A percentile compares a stretch with the other conserved stretches of the same genome.
These are phyloP conservation scores for Coleophora deauratella DNA, from an alignment of 2,888 invertebrate species.

Conservation along the genomic window DNA sequence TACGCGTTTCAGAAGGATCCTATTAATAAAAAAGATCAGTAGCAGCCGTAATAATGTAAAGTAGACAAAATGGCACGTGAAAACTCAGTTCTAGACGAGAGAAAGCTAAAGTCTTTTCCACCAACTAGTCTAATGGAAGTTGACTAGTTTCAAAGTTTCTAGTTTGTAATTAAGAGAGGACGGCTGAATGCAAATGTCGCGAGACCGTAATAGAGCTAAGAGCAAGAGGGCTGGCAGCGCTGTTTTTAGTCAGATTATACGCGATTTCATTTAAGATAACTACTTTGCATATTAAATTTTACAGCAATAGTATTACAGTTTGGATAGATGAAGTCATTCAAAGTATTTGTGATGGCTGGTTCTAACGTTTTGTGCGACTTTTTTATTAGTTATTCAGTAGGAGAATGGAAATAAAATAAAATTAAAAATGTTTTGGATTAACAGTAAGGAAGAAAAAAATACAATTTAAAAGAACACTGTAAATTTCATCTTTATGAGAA, in stretches of 20 bases:
- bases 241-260: conserved; percentile 5
- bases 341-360: no score
- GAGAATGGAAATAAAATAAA: no score
- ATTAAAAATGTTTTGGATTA: no score
- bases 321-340: no score
- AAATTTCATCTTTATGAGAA: no score
- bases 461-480: no score
- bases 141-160: conserved; percentile 26
- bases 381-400: no score
- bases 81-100: neutral
- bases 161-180: conserved; percentile 38
- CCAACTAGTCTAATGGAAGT: conserved; percentile 18
- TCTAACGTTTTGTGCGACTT: no score
- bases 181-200: conserved; percentile 37
- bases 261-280: conserved; percentile 6
- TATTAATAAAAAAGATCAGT: no score
- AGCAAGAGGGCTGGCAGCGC: neutral
- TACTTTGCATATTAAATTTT: neutral
- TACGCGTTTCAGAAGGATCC: no score
- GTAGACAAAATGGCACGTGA: neutral
- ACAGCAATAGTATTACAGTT: neutral
- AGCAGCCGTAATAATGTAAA: no score
- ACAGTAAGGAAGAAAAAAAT: no score
- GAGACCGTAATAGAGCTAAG: conserved; percentile 7
- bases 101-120: neutral